phyloP scores from a whole-genome alignment of 2,113 vertebrate genomes.

The Mungos mungo region DNA sequence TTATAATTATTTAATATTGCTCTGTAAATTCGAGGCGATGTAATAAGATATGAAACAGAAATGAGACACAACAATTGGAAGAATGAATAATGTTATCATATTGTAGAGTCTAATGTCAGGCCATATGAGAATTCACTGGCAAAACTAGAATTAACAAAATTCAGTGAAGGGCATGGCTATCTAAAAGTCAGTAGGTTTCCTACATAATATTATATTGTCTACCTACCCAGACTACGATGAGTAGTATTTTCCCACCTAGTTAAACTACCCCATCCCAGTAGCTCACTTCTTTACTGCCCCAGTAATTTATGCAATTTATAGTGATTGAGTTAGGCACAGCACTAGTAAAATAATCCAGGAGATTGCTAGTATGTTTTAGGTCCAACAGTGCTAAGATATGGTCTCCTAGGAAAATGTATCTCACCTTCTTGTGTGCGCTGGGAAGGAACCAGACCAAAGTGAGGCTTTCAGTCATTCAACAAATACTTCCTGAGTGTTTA shows the following conservation, averaged over 20 bases:
- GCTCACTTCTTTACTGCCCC: background rate
- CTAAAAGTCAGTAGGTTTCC: background rate
- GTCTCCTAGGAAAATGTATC: background rate
- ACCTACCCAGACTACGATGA: background rate
- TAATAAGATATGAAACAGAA: constrained; percentile 36
- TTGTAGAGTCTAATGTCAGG: background rate
- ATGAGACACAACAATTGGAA: background rate
- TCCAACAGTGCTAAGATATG: background rate
- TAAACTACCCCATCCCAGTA: background rate
- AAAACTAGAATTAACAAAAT: background rate
- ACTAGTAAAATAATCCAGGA: background rate
- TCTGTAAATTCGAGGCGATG: background rate
- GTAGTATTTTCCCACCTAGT: background rate
- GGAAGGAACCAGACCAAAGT: background rate
- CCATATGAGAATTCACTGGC: background rate
- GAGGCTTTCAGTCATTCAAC: background rate
- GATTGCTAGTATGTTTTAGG: background rate
- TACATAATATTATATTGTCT: background rate
- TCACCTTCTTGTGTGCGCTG: background rate
- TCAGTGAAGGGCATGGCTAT: background rate
- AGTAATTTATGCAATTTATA: background rate
- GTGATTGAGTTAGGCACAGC: background rate
- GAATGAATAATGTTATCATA: background rate
- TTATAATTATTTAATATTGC: background rate
- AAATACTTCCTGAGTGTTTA: background rate